phyloP scores from a whole-genome alignment of 2,888 invertebrate genomes.

The Eilema griseolum region DNA sequence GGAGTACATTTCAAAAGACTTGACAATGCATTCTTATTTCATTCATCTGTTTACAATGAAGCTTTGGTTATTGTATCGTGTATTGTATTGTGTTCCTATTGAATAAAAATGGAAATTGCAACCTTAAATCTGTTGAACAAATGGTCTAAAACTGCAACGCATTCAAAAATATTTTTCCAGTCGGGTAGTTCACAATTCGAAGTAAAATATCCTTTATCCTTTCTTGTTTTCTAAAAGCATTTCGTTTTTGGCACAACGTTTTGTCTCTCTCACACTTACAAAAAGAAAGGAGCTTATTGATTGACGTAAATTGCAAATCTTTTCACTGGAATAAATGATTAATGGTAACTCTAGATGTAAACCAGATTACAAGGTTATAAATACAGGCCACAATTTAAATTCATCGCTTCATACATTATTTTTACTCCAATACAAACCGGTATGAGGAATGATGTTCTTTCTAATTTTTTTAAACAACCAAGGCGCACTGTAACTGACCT shows the following conservation, averaged over 20 bases:
- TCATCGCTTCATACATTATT: not conserved
- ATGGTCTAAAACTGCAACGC: not conserved
- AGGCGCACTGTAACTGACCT: not conserved
- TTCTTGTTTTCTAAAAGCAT: not conserved
- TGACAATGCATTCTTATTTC: not conserved
- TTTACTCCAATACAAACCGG: not conserved
- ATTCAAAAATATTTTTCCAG: not conserved
- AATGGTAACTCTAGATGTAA: not conserved
- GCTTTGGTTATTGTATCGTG: not conserved
- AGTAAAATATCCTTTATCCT: not conserved
- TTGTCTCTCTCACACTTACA: not conserved
- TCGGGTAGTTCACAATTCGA: not conserved
- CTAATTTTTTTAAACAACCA: not conserved
- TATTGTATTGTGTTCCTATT: not conserved
- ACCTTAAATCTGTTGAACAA: not conserved
- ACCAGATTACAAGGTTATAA: not conserved
- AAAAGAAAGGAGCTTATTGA: not conserved
- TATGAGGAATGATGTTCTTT: not conserved
- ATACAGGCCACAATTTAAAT: not conserved
- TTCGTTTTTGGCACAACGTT: not conserved
- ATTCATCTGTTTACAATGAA: not conserved
- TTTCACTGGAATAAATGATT: not conserved
- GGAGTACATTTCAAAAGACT: not conserved
- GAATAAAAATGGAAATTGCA: not conserved
- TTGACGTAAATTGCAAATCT: not conserved